Evolutionary conservation across 2,888 invertebrate genomes (phyloP), one percentile per base, ranked within the genome.

Genomic region (Nezara viridula): DNA sequence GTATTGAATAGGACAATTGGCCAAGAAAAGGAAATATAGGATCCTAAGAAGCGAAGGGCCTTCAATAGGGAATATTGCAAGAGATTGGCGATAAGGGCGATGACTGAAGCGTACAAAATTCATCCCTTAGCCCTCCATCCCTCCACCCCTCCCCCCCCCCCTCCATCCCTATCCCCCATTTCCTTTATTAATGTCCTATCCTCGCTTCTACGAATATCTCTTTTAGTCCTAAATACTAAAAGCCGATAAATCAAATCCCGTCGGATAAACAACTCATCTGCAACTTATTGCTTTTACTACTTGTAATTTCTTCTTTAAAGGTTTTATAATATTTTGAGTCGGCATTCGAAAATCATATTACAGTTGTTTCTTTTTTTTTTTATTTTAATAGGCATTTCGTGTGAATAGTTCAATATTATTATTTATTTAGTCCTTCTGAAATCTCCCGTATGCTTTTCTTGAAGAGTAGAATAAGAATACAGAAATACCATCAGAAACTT

Each of bases 61-160:
- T 73, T 37, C 32, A 37, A 37, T 73, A 37, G 66, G 47, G 81
- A 81, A 81, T 81, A 81, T 81, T 81, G 81, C 81, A 81, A 44
- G 37, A 47, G 81, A 81, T 81, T 44, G 37, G 44, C 40, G 81
- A 44, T 81, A 81, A n/a, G 44, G 44, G 81, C 81, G 81, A 81
- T 81, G 81, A 81, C 81, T 81, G 81, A 81, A 81, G n/a, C 81
- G 12, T 81, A 81, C 81, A 81, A 81, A 81, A 81, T 81, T 81
- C 81, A 81, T 81, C 81, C 81, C 81, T 44, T 44, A n/a, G 12
- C 81, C 40, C 40, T 3, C 27, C 27, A 40, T 40, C 40, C 5
- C 37, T n/a, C 3, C 52, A n/a, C 55, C 12, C 16, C 16, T 5
- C 32, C 32, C 16, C 16, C 5, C 9, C 37, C 32, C 7, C 27